These are phyloP conservation scores for Dasyprocta punctata DNA, from an alignment of 2,113 vertebrate genomes.

Conservation along the genomic window DNA sequence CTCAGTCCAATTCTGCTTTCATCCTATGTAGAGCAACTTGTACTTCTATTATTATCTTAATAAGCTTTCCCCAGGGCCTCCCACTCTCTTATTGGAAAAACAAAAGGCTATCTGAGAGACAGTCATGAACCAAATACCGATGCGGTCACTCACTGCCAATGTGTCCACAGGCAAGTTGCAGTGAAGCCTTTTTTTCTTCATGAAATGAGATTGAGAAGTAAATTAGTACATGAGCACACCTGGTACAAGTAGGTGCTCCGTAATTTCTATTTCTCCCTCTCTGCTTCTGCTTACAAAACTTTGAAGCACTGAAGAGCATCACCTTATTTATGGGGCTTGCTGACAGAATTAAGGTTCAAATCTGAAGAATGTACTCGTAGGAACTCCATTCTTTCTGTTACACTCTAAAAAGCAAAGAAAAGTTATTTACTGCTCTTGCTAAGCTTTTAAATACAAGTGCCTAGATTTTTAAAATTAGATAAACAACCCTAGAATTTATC, in stretches of 20 bases:
- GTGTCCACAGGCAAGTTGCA: background rate
- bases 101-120: conserved; percentile 13
- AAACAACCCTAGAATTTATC: conserved; percentile 66
- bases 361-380: background rate
- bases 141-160: background rate
- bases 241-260: background rate
- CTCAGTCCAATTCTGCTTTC: background rate
- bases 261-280: background rate
- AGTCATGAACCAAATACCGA: background rate
- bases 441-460: conserved; percentile 42
- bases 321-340: background rate
- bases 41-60: conserved; percentile 55
- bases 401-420: conserved; percentile 33
- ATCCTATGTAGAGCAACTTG: background rate
- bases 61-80: background rate
- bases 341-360: conserved; percentile 45
- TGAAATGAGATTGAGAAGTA: conserved; percentile 10
- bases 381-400: background rate
- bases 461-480: conserved; percentile 58
- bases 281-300: conserved; percentile 26
- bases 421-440: conserved; percentile 48
- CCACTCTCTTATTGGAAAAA: background rate
- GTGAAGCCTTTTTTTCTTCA: background rate
- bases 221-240: background rate
- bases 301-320: background rate